Evolutionary conservation across 92 coral and sea anemone genomes (phyloP).

Genomic region (Heliopora coerulea): DNA sequence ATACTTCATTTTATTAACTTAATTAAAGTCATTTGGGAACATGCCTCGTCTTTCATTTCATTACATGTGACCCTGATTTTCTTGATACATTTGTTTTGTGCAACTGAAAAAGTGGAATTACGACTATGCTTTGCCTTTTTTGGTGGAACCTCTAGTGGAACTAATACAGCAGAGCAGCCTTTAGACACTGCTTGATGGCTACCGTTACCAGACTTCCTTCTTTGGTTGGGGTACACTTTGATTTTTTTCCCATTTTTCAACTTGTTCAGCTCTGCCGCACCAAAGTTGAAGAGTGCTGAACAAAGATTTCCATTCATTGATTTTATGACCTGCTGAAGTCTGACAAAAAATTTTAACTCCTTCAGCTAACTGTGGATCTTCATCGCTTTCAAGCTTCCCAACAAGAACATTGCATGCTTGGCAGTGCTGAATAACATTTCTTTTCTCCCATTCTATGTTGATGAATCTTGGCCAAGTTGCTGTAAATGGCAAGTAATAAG

Average conservation of each 20-base stretch:
- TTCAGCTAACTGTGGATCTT: slow-evolving; percentile 50
- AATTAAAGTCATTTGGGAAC: no score
- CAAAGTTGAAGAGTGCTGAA: slow-evolving; percentile 60
- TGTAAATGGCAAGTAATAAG: no score
- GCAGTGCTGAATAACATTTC: no score
- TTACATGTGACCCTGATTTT: slow-evolving; percentile 54
- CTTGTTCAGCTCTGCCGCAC: slow-evolving; percentile 9
- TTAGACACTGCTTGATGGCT: slow-evolving; percentile 38
- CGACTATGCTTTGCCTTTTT: slow-evolving; percentile 23
- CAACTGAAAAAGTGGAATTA: slow-evolving; percentile 42
- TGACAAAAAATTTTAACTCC: slow-evolving; percentile 56
- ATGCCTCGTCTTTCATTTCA: slow-evolving; percentile 58
- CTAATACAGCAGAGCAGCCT: slow-evolving; percentile 29
- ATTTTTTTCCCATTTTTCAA: slow-evolving; percentile 25
- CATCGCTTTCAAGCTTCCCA: slow-evolving; percentile 54
- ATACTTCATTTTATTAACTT: no score
- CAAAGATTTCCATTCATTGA: slow-evolving; percentile 52
- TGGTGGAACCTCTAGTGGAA: slow-evolving; percentile 8
- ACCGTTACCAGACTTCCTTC: slow-evolving; percentile 36
- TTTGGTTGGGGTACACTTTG: slow-evolving; percentile 38
- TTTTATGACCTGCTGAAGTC: no score
- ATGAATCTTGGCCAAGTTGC: no score
- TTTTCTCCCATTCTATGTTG: no score
- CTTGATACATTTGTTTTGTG: slow-evolving; percentile 44
- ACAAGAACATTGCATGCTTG: slow-evolving; percentile 49